phyloP scores from a whole-genome alignment of 2,888 invertebrate species.

The Glyphotaelius pellucidus region DNA sequence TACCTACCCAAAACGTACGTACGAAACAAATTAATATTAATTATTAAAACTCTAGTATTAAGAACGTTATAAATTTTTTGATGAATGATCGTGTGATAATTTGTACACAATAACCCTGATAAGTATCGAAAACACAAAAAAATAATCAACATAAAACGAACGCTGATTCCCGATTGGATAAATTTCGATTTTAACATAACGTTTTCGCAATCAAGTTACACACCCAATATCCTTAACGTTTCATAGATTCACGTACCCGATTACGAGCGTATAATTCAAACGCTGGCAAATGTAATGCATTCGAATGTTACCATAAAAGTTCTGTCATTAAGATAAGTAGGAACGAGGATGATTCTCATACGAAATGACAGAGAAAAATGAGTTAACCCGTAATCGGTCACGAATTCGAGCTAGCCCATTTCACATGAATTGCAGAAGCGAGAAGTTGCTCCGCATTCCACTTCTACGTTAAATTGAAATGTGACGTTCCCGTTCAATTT shows the following conservation, averaged over 20 bases:
- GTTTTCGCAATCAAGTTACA: neutral
- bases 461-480: neutral
- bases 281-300: neutral
- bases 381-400: neutral
- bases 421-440: constrained; percentile 19
- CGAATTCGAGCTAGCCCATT: neutral
- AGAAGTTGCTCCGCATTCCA: neutral
- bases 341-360: neutral
- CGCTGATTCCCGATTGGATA: neutral
- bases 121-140: neutral
- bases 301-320: neutral
- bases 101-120: neutral
- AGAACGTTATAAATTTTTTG: neutral
- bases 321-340: neutral
- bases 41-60: neutral
- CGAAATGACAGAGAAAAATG: constrained; percentile 18
- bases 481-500: constrained; percentile 18
- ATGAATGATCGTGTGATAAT: neutral
- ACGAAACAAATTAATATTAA: neutral
- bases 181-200: neutral
- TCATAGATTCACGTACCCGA: neutral
- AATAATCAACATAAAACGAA: neutral
- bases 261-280: neutral
- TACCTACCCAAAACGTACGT: neutral
- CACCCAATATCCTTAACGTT: neutral